Base-by-base conservation (phyloP, 2,888 invertebrate genomes). In the Andricus quercusramuli region DNA sequence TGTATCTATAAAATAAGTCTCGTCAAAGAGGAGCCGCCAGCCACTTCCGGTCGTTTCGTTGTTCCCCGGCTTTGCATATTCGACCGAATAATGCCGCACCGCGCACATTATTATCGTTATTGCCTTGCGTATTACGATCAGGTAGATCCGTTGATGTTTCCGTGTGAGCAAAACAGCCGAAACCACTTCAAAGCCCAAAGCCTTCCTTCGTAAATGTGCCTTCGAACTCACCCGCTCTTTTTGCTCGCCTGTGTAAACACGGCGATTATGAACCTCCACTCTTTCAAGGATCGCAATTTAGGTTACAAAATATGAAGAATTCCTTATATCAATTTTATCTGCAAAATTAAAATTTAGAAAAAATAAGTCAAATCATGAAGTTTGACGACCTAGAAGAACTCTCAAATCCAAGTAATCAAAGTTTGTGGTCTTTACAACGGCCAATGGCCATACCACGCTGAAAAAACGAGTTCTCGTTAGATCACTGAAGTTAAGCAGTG, bases 11-110 rank as follows among this genome's bases (percentile, higher is more conserved):
- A 74, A 74, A 25, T 51, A 29, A n/a, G n/a, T 74, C 51, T n/a
- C 74, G 74, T 74, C 74, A 74, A 74, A 86, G 81, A 81, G 83
- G 77, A 78, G 80, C 85, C 84, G 85, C 82, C 78, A 80, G 80
- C 85, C 86, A 86, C 84, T 89, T 89, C 89, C 89, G 89, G 88
- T 88, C 89, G 89, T 89, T 88, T 81, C 76, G 81, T 82, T 84
- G 80, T 85, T 88, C 85, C 85, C 82, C 77, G 81, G 81, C 81
- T 85, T 78, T 78, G 51, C 74, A 74, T 74, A 83, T 79, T 80
- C 79, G 80, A 80, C 79, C 79, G 77, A 82, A 84, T 81, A 82
- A 82, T 81, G 78, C 64, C 70, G 80, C 78, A 83, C 82, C 79
- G 79, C 82, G 80, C 80, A 84, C 77, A 84, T 85, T 86, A 86